Base-by-base conservation (phyloP, 2,888 invertebrate genomes). In the Acleris emargana region DNA sequence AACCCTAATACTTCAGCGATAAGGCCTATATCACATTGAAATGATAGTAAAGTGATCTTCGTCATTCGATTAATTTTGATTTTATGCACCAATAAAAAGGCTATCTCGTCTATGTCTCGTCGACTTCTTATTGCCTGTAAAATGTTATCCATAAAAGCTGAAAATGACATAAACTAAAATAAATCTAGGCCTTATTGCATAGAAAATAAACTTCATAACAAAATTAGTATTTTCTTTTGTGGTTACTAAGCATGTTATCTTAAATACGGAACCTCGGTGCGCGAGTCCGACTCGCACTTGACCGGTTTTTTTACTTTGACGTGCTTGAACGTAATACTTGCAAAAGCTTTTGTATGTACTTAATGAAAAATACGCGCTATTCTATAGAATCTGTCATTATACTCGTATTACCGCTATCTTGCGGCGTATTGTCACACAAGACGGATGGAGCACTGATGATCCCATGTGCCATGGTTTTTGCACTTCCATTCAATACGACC, bases 391-490 rank as follows among this genome's bases (percentile, higher is more conserved):
- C 32, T 16, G 16, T 55, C 67, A 68, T 70, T 71, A 55, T 59
- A n/a, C n/a, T n/a, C n/a, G n/a, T n/a, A 60, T 49, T 62, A 59
- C 69, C 69, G 69, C 71, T 71, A 68, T 58, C 57, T 67, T 68
- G 67, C 64, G 52, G 53, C 57, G 63, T 61, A 70, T 68, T 67
- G 62, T 70, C 62, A 67, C 57, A 49, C 45, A 75, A 73, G 76
- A 76, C 74, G 76, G 71, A 73, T 72, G 64, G 71, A 57, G 58
- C 68, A 67, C 17, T 45, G 58, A 70, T 67, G 64, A 67, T 64
- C 60, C 64, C 66, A 69, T 71, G 69, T 66, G 71, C 63, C 54
- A 73, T 73, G 67, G 77, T 79, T 84, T 84, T 85, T 82, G 79
- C 77, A 69, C 74, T 59, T 38, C 38, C 38, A 64, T 32, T 62